Base-by-base conservation (phyloP, 2,113 vertebrate genomes). In the Blennius ocellaris region DNA sequence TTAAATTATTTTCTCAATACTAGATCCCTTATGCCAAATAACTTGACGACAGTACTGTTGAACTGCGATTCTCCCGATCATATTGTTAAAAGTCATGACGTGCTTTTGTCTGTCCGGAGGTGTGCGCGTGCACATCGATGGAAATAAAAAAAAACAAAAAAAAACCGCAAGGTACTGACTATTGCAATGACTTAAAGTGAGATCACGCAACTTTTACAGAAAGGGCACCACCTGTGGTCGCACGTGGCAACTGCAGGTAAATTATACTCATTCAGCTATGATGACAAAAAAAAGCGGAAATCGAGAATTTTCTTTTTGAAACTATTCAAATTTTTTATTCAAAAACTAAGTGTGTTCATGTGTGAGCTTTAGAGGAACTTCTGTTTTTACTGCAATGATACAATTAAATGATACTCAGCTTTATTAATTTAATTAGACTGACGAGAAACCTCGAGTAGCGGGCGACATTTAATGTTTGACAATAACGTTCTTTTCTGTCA, bases 11-110 rank as follows among this genome's bases (percentile, higher is more conserved):
- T 91, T 89, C 85, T 90, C 80, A 84, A 83, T 77, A 77, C 77
- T n/a, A 80, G 58, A 89, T 88, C 92, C 91, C 89, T 84, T 85
- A 92, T 92, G 86, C 90, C 92, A 93, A 92, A 93, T 82, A 87
- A 85, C 88, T 92, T 89, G 81, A 93, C 72, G 87, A 84, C 90
- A 91, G 87, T 85, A 93, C 93, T 93, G 90, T 93, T 93, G 92
- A 93, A 92, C 72, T 89, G 69, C 82, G 76, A 85, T 87, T 81
- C 81, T 86, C 91, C 82, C 73, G 87, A 67, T 84, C 73, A 81
- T 91, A 79, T 76, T 80, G 79, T 84, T 80, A 54, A 84, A 81
- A 74, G 79, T 89, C 78, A 87, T 86, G 53, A 64, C 75, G 80
- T 82, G 83, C 86, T 87, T 82, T 89, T 87, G 80, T 82, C 81